These are phyloP conservation scores for Stegastes partitus DNA, from an alignment of 2,113 vertebrate genomes.

Conservation along the genomic window DNA sequence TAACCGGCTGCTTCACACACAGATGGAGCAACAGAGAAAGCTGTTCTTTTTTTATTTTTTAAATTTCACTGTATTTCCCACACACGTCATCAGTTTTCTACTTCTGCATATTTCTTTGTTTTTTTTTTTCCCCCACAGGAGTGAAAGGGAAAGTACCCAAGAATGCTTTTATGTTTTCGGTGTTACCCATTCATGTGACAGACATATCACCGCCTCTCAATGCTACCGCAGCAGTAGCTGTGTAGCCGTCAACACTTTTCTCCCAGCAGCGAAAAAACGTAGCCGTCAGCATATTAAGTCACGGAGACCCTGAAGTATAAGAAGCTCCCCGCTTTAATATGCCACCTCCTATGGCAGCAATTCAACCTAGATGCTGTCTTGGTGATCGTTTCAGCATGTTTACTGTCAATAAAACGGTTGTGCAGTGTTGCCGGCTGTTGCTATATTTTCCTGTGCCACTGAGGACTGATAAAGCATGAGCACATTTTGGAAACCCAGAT, in stretches of 20 bases:
- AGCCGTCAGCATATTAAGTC: constrained; percentile 59
- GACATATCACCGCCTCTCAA: constrained; percentile 1
- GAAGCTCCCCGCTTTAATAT: constrained; percentile 20
- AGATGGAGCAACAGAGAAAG: too few species aligned
- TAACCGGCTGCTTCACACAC: background rate
- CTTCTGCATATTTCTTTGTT: constrained; percentile 7
- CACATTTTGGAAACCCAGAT: background rate
- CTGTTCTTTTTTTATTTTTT: background rate
- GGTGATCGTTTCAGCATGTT: constrained; percentile 22
- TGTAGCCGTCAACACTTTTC: constrained; percentile 5
- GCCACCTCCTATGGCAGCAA: constrained; percentile 12
- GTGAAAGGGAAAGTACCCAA: background rate
- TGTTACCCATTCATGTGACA: constrained; percentile 22
- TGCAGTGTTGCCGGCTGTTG: background rate
- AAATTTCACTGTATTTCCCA: background rate
- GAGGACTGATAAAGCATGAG: constrained; percentile 11
- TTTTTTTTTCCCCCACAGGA: constrained; percentile 13
- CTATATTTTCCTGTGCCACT: constrained; percentile 3
- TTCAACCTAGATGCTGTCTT: constrained; percentile 18
- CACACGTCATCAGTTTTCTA: constrained; percentile 11
- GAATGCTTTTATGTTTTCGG: constrained; percentile 8
- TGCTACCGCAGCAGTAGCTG: constrained; percentile 11
- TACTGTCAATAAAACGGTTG: constrained; percentile 31
- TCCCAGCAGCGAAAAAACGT: constrained; percentile 24
- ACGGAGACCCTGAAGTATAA: constrained; percentile 19